phyloP scores from a whole-genome alignment of 2,888 invertebrate genomes.

The Mimachlamys varia region DNA sequence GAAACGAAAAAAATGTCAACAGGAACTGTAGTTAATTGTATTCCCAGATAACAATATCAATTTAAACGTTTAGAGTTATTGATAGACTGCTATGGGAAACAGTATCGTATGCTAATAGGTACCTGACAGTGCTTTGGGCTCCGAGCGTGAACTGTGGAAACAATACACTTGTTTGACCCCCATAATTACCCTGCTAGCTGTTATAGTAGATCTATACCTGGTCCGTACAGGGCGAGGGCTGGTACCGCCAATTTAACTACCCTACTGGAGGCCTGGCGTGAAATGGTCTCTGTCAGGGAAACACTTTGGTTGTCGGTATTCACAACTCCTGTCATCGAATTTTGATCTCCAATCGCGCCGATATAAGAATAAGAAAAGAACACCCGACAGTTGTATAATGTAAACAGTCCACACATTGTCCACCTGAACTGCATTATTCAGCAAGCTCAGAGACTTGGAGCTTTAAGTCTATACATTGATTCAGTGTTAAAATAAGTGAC shows the following conservation, averaged over 20 bases:
- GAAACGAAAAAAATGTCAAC: too few relatives aligned
- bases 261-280: not conserved
- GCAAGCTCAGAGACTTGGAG: not conserved
- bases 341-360: not conserved
- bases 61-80: not conserved
- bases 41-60: not conserved
- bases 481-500: not conserved
- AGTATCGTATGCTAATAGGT: not conserved
- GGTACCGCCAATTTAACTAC: not conserved
- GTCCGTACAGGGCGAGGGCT: not conserved
- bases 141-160: not conserved
- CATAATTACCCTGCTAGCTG: conserved; percentile 6
- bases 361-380: not conserved
- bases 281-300: not conserved
- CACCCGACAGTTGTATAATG: not conserved
- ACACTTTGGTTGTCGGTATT: not conserved
- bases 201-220: not conserved
- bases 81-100: not conserved
- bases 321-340: not conserved
- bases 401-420: not conserved
- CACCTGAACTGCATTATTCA: not conserved
- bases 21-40: not conserved
- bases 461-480: not conserved
- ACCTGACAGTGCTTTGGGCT: not conserved
- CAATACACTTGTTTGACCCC: not conserved